Evolutionary conservation across 2,797 vertebrate species (phyloP), one percentile per base, ranked within the genome.

Genomic region (Pangasius krempfi): DNA sequence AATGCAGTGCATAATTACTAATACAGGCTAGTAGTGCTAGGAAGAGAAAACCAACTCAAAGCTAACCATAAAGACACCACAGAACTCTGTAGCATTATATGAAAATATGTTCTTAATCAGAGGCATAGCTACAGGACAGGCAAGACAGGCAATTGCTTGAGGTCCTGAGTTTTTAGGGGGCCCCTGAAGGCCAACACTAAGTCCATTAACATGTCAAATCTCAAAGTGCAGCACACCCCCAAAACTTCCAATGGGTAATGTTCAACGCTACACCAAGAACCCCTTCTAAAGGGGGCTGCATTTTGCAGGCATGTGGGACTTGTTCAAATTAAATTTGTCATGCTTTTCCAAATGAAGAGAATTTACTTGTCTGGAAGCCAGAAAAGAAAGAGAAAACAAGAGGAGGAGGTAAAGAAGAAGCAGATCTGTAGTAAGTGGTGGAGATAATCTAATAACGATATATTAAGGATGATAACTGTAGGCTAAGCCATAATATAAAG

Each of bases 191-290:
- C 30, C 30, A 33, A 25, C 9, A 81, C 10, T 7, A 58, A 22
- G 30, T 58, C 30, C 18, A 58, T 58, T 30, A 44, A 82, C 56
- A 78, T 79, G 78, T 80, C 18, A 80, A 83, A 62, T 62, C 22
- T 14, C 22, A 62, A 27, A 30, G 27, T 64, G 25, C 40, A 66
- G 27, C n/a, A 64, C 37, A 83, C 14, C 80, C 44, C 54, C 30
- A 56, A 58, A 58, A 12, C 78, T 3, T 80, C 30, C 30, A 80
- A 20, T 40, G 18, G 52, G 0, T 58, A 58, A 22, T 22, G 20
- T 12, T 37, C 50, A 33, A 56, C 0, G 18, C 16, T 56, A 79
- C 27, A 56, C n/a, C 44, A 47, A 50, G 40, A 27, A 25, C 40
- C 40, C 16, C n/a, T 30, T 79, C 16, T 20, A 54, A 79, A 52